Percentiles rank a stretch among this genome's conserved stretches.
These are phyloP conservation scores for Prorops nasuta DNA, from an alignment of 1,140 invertebrate species.

Conservation along the genomic window DNA sequence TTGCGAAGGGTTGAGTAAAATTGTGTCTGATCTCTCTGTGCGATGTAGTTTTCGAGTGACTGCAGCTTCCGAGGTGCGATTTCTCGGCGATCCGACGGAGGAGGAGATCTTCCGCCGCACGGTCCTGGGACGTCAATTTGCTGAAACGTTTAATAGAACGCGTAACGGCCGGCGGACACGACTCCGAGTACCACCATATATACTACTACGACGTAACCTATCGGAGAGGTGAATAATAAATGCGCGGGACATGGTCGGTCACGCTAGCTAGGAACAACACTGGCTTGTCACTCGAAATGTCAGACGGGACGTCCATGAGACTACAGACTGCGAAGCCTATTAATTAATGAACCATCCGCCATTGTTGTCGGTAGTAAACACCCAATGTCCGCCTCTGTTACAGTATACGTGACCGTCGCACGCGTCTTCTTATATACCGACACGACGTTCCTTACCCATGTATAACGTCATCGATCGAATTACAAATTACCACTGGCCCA, in stretches of 20 bases:
- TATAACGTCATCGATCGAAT: too few species aligned
- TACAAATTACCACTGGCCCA: too few species aligned
- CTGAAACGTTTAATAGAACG: constrained; percentile 40
- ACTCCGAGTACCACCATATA: constrained; percentile 43
- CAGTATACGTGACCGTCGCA: background rate
- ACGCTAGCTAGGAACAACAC: constrained; percentile 46
- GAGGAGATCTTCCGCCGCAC: background rate
- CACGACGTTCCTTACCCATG: too few species aligned
- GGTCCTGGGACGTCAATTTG: constrained; percentile 30
- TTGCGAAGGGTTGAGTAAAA: too few species aligned
- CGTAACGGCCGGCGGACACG: constrained; percentile 39
- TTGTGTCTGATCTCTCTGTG: too few species aligned
- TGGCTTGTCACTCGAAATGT: constrained; percentile 56
- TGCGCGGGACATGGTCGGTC: constrained; percentile 46
- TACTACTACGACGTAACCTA: constrained; percentile 47
- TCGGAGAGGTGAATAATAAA: constrained; percentile 54
- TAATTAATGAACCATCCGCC: constrained; percentile 52
- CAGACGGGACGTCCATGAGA: constrained; percentile 39
- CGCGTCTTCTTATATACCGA: background rate
- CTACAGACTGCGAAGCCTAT: constrained; percentile 39
- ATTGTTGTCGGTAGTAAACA: constrained; percentile 23
- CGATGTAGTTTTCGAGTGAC: too few species aligned
- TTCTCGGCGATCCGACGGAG: background rate
- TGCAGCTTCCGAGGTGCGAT: too few species aligned
- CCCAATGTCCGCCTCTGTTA: too few species aligned